Evolutionary conservation across 2,888 invertebrate genomes (phyloP).

Genomic region (Elysia crispata): DNA sequence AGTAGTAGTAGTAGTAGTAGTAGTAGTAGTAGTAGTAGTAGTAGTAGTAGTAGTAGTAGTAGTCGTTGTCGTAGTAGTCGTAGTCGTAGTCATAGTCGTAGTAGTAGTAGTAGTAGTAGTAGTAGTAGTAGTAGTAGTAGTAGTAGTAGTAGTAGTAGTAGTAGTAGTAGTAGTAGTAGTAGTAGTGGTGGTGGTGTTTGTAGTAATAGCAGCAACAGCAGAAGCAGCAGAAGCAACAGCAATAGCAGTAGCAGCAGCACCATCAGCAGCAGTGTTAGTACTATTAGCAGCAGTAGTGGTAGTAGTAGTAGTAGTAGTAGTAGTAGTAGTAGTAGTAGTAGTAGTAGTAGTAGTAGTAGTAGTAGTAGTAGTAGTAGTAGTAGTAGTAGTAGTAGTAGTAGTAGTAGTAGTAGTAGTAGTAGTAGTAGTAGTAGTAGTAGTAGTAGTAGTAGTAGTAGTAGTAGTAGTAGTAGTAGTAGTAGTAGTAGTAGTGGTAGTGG

Average conservation of each 20-base stretch:
- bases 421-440: conserved; percentile 21
- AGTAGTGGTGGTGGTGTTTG: too few relatives aligned
- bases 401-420: conserved; percentile 12
- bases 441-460: conserved; percentile 18
- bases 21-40: conserved; percentile 21
- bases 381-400: conserved; percentile 21
- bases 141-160: conserved; percentile 7
- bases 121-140: conserved; percentile 21
- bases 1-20: conserved; percentile 15
- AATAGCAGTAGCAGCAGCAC: too few relatives aligned
- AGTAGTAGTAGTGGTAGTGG: conserved; percentile 15
- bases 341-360: conserved; percentile 9
- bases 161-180: conserved; percentile 9
- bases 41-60: too few relatives aligned
- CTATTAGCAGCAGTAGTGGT: too few relatives aligned
- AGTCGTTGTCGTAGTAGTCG: too few relatives aligned
- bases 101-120: too few relatives aligned
- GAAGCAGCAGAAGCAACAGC: too few relatives aligned
- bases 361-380: conserved; percentile 25
- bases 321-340: conserved; percentile 15
- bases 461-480: conserved; percentile 15
- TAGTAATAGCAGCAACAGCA: too few relatives aligned
- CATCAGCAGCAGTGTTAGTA: too few relatives aligned
- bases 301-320: conserved; percentile 23
- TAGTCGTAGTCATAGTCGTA: too few relatives aligned